Evolutionary conservation across 2,797 vertebrate species (phyloP).

Genomic region (Monodelphis domestica): DNA sequence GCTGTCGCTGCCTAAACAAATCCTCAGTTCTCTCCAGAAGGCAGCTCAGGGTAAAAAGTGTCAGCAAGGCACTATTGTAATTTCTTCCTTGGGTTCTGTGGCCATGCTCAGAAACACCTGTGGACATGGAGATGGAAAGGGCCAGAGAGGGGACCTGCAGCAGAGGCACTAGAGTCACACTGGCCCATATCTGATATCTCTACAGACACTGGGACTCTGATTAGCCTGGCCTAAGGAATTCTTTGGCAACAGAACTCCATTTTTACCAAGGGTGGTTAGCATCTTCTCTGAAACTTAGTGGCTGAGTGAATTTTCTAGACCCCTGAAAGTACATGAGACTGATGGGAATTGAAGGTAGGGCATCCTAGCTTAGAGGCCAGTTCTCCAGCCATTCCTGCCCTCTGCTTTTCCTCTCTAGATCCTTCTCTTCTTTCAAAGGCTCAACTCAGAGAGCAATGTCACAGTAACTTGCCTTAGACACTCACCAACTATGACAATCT

Average conservation of each 20-base stretch:
- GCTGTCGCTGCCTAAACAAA: slow-evolving; percentile 36
- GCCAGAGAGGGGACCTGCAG: neutral
- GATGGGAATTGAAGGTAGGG: neutral
- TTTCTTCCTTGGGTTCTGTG: neutral
- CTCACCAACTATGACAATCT: too few relatives aligned
- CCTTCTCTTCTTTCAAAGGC: neutral
- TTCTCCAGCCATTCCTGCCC: neutral
- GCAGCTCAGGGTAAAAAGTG: neutral
- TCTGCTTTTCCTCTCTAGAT: neutral
- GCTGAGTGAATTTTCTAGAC: neutral
- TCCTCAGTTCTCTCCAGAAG: neutral
- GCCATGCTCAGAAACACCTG: neutral
- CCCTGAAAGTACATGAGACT: neutral
- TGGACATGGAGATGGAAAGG: neutral
- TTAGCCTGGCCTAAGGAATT: neutral
- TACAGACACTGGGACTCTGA: neutral
- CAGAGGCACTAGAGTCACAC: neutral
- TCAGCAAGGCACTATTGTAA: neutral
- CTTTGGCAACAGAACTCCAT: neutral
- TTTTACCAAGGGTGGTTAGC: too few relatives aligned
- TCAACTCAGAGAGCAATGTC: neutral
- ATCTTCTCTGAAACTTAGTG: neutral
- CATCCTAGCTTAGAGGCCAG: neutral
- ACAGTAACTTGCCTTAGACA: too few relatives aligned
- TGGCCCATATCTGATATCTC: neutral